A percentile compares a stretch with the other conserved stretches of the same genome.
Conservation (phyloP, 2,113 vertebrate species). For the Siniperca knerii region DNA sequence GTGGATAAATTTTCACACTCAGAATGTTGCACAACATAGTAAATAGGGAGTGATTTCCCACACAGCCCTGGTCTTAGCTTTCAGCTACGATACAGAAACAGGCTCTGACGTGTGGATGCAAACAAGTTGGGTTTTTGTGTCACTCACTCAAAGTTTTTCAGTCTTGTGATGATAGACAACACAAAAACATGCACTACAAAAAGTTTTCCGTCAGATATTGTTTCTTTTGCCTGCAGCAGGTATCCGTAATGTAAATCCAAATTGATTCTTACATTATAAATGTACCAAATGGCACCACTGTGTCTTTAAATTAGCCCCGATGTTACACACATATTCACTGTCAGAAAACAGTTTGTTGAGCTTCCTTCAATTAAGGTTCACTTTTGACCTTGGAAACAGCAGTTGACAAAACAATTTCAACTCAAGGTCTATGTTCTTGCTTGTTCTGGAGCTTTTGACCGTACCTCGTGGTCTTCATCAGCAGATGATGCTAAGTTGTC, state of each 20-base stretch:
- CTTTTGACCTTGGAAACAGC: neutral
- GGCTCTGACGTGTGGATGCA: neutral
- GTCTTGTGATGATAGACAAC: neutral
- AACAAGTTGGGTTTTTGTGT: neutral
- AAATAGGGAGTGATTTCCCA: too few relatives aligned
- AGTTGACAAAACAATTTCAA: neutral
- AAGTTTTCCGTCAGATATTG: neutral
- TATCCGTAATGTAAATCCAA: neutral
- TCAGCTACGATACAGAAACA: too few relatives aligned
- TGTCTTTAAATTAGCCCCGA: neutral
- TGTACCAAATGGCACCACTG: neutral
- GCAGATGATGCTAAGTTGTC: neutral
- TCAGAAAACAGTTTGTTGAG: neutral
- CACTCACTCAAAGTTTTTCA: neutral
- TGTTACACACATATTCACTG: neutral
- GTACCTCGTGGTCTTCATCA: neutral
- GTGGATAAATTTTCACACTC: too few relatives aligned
- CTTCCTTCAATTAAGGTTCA: neutral
- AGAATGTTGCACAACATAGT: too few relatives aligned
- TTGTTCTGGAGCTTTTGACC: neutral
- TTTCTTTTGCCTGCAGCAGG: neutral
- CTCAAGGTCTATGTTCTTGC: neutral
- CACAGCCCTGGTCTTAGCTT: neutral
- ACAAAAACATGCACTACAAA: neutral
- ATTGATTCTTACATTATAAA: neutral